These are phyloP conservation scores for Nineta flava DNA, from an alignment of 2,888 invertebrate species.

Conservation along the genomic window DNA sequence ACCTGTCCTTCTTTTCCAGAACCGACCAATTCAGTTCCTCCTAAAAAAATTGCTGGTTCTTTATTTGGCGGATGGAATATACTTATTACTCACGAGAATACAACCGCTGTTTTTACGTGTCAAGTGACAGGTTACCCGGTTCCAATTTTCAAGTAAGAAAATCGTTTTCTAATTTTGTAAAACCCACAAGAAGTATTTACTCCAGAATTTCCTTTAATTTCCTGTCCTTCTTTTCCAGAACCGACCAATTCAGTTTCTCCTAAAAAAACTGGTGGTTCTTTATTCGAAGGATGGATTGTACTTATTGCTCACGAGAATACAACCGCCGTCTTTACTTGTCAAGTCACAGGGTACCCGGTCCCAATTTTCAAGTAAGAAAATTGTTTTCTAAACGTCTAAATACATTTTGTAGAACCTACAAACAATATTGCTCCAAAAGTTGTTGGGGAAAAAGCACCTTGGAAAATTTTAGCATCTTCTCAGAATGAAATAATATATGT, in stretches of 20 bases:
- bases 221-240: slow-evolving; percentile 5
- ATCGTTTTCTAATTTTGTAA: neutral
- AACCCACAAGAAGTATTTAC: too few relatives aligned
- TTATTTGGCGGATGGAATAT: slow-evolving; percentile 41
- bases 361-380: slow-evolving; percentile 51
- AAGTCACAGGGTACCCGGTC: slow-evolving; percentile 51
- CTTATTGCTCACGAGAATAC: slow-evolving; percentile 32
- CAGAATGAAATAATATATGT: slow-evolving; percentile 35
- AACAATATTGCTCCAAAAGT: slow-evolving; percentile 44
- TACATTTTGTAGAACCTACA: slow-evolving; percentile 41
- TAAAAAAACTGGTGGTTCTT: slow-evolving; percentile 33
- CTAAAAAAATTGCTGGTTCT: slow-evolving; percentile 33
- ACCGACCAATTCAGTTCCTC: slow-evolving; percentile 21
- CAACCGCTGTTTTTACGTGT: slow-evolving; percentile 45
- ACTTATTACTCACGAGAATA: slow-evolving; percentile 32
- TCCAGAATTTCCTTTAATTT: slow-evolving; percentile 6
- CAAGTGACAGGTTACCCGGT: slow-evolving; percentile 53
- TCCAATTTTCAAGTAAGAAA: slow-evolving; percentile 49
- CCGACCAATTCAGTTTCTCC: slow-evolving; percentile 23
- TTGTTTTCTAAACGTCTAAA: neutral
- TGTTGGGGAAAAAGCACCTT: slow-evolving; percentile 27
- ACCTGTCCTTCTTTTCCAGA: neutral
- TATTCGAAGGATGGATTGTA: slow-evolving; percentile 41
- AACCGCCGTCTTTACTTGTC: slow-evolving; percentile 46
- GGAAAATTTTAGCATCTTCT: slow-evolving; percentile 16